These are phyloP conservation scores for Phania funesta DNA, from an alignment of 2,888 invertebrate species.

Conservation along the genomic window DNA sequence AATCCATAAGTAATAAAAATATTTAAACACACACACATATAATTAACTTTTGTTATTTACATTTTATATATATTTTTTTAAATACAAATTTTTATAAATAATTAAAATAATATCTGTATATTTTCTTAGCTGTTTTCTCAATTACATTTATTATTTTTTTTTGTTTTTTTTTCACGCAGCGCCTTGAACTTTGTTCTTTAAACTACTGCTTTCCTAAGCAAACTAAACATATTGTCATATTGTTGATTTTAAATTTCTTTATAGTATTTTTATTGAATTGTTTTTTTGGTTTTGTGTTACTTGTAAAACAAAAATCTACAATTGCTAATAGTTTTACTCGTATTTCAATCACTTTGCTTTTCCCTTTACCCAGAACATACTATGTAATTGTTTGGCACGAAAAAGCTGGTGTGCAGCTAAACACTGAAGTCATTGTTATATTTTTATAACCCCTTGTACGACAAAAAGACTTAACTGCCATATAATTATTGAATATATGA, in stretches of 20 bases:
- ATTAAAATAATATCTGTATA: not conserved
- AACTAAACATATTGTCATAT: conserved; percentile 43
- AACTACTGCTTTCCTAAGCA: conserved; percentile 26
- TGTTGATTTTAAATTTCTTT: conserved; percentile 23
- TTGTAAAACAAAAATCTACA: not conserved
- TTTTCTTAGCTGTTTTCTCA: conserved; percentile 6
- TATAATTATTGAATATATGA: not conserved
- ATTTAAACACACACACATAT: not conserved
- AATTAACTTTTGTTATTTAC: too few species aligned
- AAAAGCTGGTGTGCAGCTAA: conserved; percentile 8
- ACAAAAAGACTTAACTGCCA: not conserved
- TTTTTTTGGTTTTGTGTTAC: conserved; percentile 6
- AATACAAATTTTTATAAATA: not conserved
- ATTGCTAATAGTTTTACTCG: not conserved
- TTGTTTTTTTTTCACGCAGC: not conserved
- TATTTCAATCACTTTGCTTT: not conserved
- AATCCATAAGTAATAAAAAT: not conserved
- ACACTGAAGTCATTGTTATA: not conserved
- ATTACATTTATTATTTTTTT: conserved; percentile 1
- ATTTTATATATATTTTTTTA: too few species aligned
- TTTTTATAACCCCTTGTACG: too few species aligned
- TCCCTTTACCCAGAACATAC: not conserved
- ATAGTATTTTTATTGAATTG: not conserved
- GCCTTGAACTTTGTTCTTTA: conserved; percentile 2
- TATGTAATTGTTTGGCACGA: conserved; percentile 4